These are phyloP conservation scores for Eustalomyia histrio DNA, from an alignment of 2,888 invertebrate species.

Conservation along the genomic window DNA sequence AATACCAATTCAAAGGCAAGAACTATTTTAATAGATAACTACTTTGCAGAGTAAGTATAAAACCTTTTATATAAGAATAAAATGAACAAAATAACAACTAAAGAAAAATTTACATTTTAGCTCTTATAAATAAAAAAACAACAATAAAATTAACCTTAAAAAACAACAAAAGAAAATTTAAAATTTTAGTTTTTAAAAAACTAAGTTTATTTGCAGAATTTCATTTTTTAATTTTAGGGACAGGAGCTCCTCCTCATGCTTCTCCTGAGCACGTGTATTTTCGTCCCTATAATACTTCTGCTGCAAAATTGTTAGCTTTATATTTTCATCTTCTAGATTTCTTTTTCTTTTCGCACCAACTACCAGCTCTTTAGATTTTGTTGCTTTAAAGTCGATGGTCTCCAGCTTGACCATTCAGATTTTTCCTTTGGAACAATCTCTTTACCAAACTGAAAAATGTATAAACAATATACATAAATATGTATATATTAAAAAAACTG, in stretches of 20 bases:
- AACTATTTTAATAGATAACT: too few relatives aligned
- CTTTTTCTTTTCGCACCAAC: conserved; percentile 8
- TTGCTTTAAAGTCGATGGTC: background rate
- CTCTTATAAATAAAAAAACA: too few relatives aligned
- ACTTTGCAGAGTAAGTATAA: too few relatives aligned
- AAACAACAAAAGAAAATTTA: background rate
- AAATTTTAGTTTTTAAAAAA: conserved; percentile 14
- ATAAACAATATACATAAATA: too few relatives aligned
- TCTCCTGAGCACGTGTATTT: too few relatives aligned
- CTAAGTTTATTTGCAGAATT: too few relatives aligned
- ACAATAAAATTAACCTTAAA: background rate
- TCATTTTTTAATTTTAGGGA: too few relatives aligned
- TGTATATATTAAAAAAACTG: background rate
- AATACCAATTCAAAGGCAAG: too few relatives aligned
- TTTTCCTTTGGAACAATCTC: background rate
- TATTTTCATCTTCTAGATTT: conserved; percentile 22
- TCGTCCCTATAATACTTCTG: conserved; percentile 28
- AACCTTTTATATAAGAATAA: too few relatives aligned
- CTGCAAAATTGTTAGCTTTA: conserved; percentile 9
- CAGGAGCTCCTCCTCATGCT: too few relatives aligned
- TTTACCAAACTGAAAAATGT: background rate
- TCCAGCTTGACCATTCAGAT: conserved; percentile 13
- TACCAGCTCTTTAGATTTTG: conserved; percentile 13
- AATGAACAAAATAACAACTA: background rate
- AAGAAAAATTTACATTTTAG: too few relatives aligned